Evolutionary conservation across 2,888 invertebrate species (phyloP), one percentile per base, ranked within the genome.

Genomic region (Dermolepida albohirtum): DNA sequence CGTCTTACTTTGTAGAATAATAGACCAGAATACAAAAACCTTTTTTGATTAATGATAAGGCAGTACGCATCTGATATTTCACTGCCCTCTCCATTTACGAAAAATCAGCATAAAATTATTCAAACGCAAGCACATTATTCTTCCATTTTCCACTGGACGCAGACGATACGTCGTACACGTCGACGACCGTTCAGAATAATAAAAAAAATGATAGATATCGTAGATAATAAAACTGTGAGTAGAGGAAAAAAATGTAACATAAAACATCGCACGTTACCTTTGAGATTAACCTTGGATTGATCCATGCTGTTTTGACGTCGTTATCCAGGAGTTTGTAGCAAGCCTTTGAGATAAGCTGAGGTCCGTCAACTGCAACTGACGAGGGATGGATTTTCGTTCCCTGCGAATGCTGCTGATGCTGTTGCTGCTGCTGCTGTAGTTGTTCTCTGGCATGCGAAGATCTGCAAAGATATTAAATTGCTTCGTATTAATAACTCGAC

Each of bases 291-390:
- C 87, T 84, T 59, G 87, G 87, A 83, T 87, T 87, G 79, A 87
- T 86, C 87, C 87, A 87, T 70, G 86, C 84, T 76, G 86, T 86
- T 81, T 86, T 86, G 82, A 86, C 85, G 78, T 86, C 86, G 79
- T 87, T 86, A 80, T 87, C 87, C 78, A 87, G 82, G 74, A 85
- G 84, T 76, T 85, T 83, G 74, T 85, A 85, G 29, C 85, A 82
- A 71, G 84, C 82, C 78, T 85, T 85, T 74, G 84, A 83, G 75
- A 85, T 84, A 78, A 84, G 84, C 64, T 64, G 75, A 34, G 80
- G 79, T 72, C 79, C 78, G 74, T 80, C 80, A 65, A 75, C 72
- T 70, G 65, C 72, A 64, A 72, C 74, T 67, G 73, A 72, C 71
- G 72, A 70, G 71, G 73, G 74, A 71, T 72, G 73, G 67, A 67